Base-by-base conservation (phyloP, 2,113 vertebrate genomes). In the Machaerirhynchus nigripectus region DNA sequence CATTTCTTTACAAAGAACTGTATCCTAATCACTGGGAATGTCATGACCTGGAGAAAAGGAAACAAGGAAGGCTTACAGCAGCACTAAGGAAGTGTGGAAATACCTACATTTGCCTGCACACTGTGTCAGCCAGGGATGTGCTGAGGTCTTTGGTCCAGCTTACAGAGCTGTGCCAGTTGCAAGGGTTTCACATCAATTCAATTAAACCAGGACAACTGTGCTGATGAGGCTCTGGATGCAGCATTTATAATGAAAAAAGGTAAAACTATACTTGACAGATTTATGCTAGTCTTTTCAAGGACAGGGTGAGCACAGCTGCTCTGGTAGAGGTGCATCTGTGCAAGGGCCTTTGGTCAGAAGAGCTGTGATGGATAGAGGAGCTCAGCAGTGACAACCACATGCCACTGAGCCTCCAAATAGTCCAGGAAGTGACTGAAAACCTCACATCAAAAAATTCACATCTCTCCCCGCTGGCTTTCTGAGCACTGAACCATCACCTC, bases 41-140 rank as follows among this genome's bases (percentile, higher is more conserved):
- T 39, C 57, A 69, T 12, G 26, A 39, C 53, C 46, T 70, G 35
- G 63, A 84, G 86, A 55, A 93, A 91, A 83, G 23, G 39, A 76
- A 89, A 76, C 5, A 89, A 71, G 37, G 67, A 93, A 78, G 19
- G 44, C 26, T 89, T 88, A 92, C 69, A 93, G 56, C 19, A 91
- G 49, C 46, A 87, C 30, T 79, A 71, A 61, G 35, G 33, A 59
- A 50, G 57, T 77, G 40, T 44, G 0, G 0, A 86, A 94, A 57
- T 8, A 55, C 15, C 49, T 35, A 31, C 6, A 2, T 85, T 78
- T 33, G 24, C 85, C 76, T 65, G 42, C 24, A 42, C 16, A 33
- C 37, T 14, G 21, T 60, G 21, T 33, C 37, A 0, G 0, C 52
- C 46, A 22, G 57, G 24, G 56, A 65, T 46, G 17, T 0, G 1